Evolutionary conservation across 1,140 invertebrate species (phyloP).

Genomic region (Drosophila kepulauana): DNA sequence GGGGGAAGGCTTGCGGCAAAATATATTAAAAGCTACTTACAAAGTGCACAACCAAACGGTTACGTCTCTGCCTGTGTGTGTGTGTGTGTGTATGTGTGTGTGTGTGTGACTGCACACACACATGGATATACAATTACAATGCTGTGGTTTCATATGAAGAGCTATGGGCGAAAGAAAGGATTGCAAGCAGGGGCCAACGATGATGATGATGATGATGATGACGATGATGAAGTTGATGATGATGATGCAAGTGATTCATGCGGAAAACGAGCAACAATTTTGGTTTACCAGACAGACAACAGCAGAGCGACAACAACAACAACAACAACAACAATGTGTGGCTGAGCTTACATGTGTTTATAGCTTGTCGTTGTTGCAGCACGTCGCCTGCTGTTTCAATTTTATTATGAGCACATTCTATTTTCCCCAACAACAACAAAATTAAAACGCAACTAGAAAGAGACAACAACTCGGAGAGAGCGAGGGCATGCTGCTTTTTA

Average conservation of each 20-base stretch:
- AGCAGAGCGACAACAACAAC: slow-evolving; percentile 52
- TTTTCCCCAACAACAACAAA: slow-evolving; percentile 28
- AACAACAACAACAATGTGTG: slow-evolving; percentile 37
- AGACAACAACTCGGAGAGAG: background rate
- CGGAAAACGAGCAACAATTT: slow-evolving; percentile 83
- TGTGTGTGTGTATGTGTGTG: slow-evolving; percentile 31
- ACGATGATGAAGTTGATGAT: slow-evolving; percentile 49
- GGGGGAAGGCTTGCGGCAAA: slow-evolving; percentile 65
- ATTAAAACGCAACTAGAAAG: slow-evolving; percentile 4
- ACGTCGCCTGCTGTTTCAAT: slow-evolving; percentile 65
- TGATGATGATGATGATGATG: background rate
- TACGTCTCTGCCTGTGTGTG: slow-evolving; percentile 31
- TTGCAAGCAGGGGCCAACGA: slow-evolving; percentile 16
- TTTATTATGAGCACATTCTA: slow-evolving; percentile 69
- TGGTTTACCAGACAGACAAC: slow-evolving; percentile 81
- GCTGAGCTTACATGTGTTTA: slow-evolving; percentile 75
- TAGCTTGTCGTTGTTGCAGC: slow-evolving; percentile 60
- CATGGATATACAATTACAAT: slow-evolving; percentile 62
- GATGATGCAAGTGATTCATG: slow-evolving; percentile 83
- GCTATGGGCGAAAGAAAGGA: slow-evolving; percentile 22
- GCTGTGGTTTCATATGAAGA: slow-evolving; percentile 62
- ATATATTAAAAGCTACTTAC: slow-evolving; percentile 84
- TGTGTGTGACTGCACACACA: slow-evolving; percentile 32
- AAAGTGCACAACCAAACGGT: slow-evolving; percentile 75
- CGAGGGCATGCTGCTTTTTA: slow-evolving; percentile 30